Evolutionary conservation across 2,797 vertebrate genomes (phyloP).

Genomic region (Muscicapa striata): DNA sequence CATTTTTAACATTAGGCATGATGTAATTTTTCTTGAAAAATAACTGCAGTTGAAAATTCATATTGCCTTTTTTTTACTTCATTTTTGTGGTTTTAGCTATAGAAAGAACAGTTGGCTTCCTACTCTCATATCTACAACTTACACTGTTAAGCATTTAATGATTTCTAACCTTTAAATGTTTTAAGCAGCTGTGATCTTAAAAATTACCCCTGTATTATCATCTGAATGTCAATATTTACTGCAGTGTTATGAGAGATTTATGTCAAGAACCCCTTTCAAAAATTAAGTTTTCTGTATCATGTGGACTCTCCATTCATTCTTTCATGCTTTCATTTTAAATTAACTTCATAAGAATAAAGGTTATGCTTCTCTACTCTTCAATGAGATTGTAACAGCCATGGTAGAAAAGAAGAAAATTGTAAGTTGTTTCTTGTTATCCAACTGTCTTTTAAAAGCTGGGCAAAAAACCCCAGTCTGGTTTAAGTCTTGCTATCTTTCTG

Average conservation of each 20-base stretch:
- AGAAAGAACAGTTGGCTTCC: not conserved
- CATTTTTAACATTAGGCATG: fast-evolving
- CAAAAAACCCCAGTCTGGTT: not conserved
- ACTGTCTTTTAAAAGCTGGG: not conserved
- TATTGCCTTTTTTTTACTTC: not conserved
- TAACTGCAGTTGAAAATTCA: not conserved
- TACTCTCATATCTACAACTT: not conserved
- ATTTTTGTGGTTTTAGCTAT: not conserved
- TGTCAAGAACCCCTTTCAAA: not conserved
- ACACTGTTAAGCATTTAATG: not conserved
- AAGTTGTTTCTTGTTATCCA: not conserved
- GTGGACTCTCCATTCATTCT: not conserved
- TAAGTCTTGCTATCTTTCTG: not conserved
- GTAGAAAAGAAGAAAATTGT: not conserved
- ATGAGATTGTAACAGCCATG: not conserved
- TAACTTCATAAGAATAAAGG: not conserved
- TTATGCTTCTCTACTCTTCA: not conserved
- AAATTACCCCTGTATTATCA: not conserved
- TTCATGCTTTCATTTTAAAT: constrained; percentile 14
- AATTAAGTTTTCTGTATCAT: not conserved
- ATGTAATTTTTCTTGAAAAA: not conserved
- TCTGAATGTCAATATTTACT: not conserved
- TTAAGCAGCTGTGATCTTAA: not conserved
- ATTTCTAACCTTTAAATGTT: not conserved
- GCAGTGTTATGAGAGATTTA: not conserved